These are phyloP conservation scores for Meganola albula DNA, from an alignment of 2,888 invertebrate species.

Conservation along the genomic window DNA sequence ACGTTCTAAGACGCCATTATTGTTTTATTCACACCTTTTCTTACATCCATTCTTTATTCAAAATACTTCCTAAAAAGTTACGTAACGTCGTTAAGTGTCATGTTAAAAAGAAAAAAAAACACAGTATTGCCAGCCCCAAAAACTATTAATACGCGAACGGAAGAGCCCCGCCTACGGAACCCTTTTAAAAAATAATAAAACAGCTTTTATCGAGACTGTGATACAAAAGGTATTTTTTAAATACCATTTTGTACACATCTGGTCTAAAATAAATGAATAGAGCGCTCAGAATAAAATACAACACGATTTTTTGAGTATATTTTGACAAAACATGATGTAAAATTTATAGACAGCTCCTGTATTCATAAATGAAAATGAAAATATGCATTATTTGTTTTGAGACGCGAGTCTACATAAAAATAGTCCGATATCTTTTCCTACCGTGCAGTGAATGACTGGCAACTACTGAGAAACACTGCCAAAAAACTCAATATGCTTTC, in stretches of 20 bases:
- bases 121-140: slow-evolving; percentile 35
- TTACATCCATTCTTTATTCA: slow-evolving; percentile 6
- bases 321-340: too few species aligned
- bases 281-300: too few species aligned
- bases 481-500: too few species aligned
- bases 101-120: slow-evolving; percentile 35
- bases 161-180: slow-evolving; percentile 50
- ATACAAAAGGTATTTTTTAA: slow-evolving; percentile 35
- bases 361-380: too few species aligned
- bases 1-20: too few species aligned
- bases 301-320: too few species aligned
- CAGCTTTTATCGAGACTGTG: slow-evolving; percentile 27
- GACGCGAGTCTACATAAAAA: too few species aligned
- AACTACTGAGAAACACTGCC: too few species aligned
- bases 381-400: too few species aligned
- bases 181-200: slow-evolving; percentile 50
- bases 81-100: slow-evolving; percentile 38
- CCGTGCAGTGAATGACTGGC: too few species aligned
- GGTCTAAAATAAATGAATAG: slow-evolving; percentile 17
- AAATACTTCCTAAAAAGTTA: slow-evolving; percentile 22
- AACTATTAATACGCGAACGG: slow-evolving; percentile 39
- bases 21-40: neutral
- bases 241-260: slow-evolving; percentile 22
- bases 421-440: too few species aligned
- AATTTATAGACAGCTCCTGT: too few species aligned